A percentile compares a stretch with the other conserved stretches of the same genome.
These are phyloP conservation scores for Polietes domitor DNA, from an alignment of 2,888 invertebrate species.

Conservation along the genomic window DNA sequence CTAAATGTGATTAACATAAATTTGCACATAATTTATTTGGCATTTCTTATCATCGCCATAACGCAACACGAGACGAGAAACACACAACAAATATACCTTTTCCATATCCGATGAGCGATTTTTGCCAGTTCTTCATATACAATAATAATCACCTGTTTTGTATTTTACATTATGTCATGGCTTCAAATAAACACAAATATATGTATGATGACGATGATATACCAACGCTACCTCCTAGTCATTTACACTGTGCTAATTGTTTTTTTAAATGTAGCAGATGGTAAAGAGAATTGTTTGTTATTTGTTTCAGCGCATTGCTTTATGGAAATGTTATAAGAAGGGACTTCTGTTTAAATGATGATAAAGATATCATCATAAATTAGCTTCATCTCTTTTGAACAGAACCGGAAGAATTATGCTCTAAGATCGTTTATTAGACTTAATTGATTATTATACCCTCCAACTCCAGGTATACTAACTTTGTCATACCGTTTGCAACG, in stretches of 20 bases:
- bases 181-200: background rate
- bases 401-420: too few relatives aligned
- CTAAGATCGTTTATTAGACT: too few relatives aligned
- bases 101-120: background rate
- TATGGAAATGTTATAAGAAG: background rate
- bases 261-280: background rate
- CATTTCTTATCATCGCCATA: background rate
- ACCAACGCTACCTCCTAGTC: background rate
- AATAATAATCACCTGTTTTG: slow-evolving; percentile 12
- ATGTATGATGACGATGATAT: background rate
- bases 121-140: background rate
- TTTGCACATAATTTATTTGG: slow-evolving; percentile 23
- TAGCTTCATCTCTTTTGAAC: too few relatives aligned
- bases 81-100: background rate
- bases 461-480: too few relatives aligned
- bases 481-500: too few relatives aligned
- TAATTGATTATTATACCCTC: too few relatives aligned
- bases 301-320: background rate
- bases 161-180: background rate
- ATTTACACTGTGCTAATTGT: slow-evolving; percentile 18
- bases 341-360: background rate
- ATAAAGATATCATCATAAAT: too few relatives aligned
- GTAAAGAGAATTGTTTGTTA: background rate
- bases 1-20: slow-evolving; percentile 32
- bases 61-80: background rate